Percentiles rank a stretch among this genome's conserved stretches.
Conservation (phyloP, 2,113 vertebrate species). For the Petaurus breviceps region DNA sequence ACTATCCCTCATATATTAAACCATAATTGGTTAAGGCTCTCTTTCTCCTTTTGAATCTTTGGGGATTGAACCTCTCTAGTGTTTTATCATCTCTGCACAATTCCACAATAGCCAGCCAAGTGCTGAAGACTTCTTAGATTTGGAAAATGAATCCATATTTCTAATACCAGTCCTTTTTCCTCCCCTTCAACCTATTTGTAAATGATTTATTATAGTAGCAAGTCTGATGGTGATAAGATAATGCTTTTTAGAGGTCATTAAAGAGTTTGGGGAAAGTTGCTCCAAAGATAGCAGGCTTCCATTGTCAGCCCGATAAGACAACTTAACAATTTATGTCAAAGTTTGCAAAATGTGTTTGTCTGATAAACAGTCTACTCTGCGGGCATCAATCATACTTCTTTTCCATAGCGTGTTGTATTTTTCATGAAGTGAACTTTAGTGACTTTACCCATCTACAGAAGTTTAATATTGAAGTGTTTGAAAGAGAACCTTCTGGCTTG, state of each 20-base stretch:
- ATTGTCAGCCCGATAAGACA: constrained; percentile 85
- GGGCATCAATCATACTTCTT: constrained; percentile 87
- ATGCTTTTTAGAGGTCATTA: constrained; percentile 89
- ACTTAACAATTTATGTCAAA: constrained; percentile 89
- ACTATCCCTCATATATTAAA: constrained; percentile 63
- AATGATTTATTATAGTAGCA: constrained; percentile 87
- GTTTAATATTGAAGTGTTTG: constrained; percentile 73
- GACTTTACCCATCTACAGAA: constrained; percentile 78
- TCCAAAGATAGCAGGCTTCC: constrained; percentile 81
- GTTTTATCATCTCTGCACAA: constrained; percentile 78
- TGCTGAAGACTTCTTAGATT: constrained; percentile 76
- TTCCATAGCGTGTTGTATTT: constrained; percentile 82
- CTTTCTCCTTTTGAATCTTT: constrained; percentile 63
- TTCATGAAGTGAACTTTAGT: constrained; percentile 87
- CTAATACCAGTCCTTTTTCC: constrained; percentile 81
- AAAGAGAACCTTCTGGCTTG: constrained; percentile 55
- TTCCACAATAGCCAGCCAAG: constrained; percentile 68
- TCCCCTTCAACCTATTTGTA: constrained; percentile 80
- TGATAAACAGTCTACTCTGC: constrained; percentile 87
- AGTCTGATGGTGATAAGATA: constrained; percentile 88
- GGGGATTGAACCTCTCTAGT: constrained; percentile 59
- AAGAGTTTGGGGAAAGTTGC: constrained; percentile 86
- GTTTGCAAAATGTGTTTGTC: constrained; percentile 88
- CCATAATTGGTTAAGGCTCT: constrained; percentile 25
- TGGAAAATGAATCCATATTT: constrained; percentile 85